Conservation (phyloP, 1,140 invertebrate genomes). For the Helicoverpa armigera region DNA sequence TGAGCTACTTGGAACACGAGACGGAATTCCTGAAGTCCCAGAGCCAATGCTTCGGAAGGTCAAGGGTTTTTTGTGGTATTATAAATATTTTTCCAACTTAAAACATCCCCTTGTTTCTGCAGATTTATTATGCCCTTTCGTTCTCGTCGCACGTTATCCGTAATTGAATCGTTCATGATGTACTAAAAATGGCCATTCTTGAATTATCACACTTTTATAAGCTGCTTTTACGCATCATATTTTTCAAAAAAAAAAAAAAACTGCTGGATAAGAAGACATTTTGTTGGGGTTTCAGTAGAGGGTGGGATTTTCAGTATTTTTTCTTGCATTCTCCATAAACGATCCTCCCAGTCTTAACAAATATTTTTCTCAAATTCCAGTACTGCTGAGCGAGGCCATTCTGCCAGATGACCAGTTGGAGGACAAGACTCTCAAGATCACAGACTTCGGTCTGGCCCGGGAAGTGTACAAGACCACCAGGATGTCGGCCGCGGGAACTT, state of each 20-base stretch:
- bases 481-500: conserved; percentile 99
- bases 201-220: too few species aligned
- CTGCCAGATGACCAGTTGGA: conserved; percentile 94
- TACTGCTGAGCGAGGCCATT: conserved; percentile 95
- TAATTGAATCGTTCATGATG: too few species aligned
- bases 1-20: conserved; percentile 6
- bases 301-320: too few species aligned
- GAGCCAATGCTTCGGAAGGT: neutral
- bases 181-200: too few species aligned
- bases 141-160: too few species aligned
- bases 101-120: too few species aligned
- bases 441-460: conserved; percentile 98
- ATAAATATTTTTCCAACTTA: too few species aligned
- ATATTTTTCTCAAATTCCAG: conserved; percentile 85
- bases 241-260: too few species aligned
- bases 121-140: too few species aligned
- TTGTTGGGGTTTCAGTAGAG: too few species aligned
- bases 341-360: neutral
- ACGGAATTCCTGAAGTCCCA: neutral
- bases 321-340: neutral
- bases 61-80: neutral
- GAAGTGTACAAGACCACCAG: conserved; percentile 98
- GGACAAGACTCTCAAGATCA: conserved; percentile 98
- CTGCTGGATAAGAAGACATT: too few species aligned
- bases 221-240: too few species aligned